Evolutionary conservation across 1,140 invertebrate species (phyloP), one percentile per base, ranked within the genome.

Genomic region (Elysia chlorotica): DNA sequence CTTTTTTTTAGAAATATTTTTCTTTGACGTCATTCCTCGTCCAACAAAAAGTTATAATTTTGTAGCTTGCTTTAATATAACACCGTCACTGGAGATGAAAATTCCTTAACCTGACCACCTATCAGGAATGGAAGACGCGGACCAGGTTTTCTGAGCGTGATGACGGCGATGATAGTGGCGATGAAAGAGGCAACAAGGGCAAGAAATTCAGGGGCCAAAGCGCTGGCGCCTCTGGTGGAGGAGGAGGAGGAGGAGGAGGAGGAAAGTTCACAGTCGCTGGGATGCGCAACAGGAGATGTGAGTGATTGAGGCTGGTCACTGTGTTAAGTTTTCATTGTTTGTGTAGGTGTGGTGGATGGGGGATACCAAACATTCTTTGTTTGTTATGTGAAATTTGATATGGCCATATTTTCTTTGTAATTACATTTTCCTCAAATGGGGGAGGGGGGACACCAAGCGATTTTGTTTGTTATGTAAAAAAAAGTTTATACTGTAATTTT

Each of bases 91-190:
- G 48, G 25, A 33, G 23, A 1, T 19, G 19, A 2, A 6, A 62
- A 33, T 70, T 54, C 31, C 62, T 78, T 68, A 73, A 87, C 78
- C 61, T 84, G 85, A 86, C 91, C 61, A 90, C 92, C 41, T 99
- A 96, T 96, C 92, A 93, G 79, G 91, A 94, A 73, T 93, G 93
- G 77, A 93, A 91, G 48, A 95, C 95, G 88, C 85, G 92, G 35
- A 90, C 88, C 57, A 89, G 91, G 35, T 87, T 90, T 28, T 90
- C 92, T 71, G 90, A 91, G 53, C 90, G 89, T 33, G 90, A 81
- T 31, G 68, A 74, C 23, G 66, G 68, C 54, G 31, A 65, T 2
- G 65, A 74, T 33, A 62, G 67, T 63, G 73, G 56, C 61, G 63
- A 28, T 21, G 61, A n/a, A n/a, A n/a, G n/a, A n/a, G n/a, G n/a